phyloP scores from a whole-genome alignment of 2,113 vertebrate species.

The Anolis carolinensis region DNA sequence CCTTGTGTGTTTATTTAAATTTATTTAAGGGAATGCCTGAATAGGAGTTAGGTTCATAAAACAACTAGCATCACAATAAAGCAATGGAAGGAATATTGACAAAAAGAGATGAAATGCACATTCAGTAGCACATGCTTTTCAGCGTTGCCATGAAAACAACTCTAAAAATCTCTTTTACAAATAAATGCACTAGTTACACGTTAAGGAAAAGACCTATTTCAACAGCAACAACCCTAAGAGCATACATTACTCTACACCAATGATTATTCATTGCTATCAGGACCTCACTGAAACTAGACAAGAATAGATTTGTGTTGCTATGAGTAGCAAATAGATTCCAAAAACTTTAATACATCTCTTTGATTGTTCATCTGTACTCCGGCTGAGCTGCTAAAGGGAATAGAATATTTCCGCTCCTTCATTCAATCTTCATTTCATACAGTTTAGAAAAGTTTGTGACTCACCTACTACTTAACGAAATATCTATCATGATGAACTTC shows the following conservation, averaged over 20 bases:
- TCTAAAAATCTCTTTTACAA: too few species aligned
- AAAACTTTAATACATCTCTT: conserved; percentile 59
- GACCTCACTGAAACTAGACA: too few species aligned
- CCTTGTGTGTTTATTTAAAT: too few species aligned
- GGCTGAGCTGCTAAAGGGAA: conserved; percentile 44
- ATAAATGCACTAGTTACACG: too few species aligned
- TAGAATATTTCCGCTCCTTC: conserved; percentile 51
- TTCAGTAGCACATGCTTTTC: neutral
- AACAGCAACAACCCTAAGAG: too few species aligned
- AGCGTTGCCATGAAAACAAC: too few species aligned
- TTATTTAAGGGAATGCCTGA: too few species aligned
- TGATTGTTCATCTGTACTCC: conserved; percentile 43
- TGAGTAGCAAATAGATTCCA: conserved; percentile 51
- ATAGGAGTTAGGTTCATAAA: too few species aligned
- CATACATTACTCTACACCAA: too few species aligned
- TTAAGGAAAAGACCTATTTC: too few species aligned
- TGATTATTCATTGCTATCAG: too few species aligned
- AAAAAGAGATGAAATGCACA: neutral
- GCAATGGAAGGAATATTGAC: neutral
- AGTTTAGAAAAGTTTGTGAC: conserved; percentile 55
- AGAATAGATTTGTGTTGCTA: conserved; percentile 52
- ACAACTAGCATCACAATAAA: neutral
- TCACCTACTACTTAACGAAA: conserved; percentile 48
- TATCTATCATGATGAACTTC: conserved; percentile 53
- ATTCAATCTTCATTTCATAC: conserved; percentile 51